These are phyloP conservation scores for Phacellophora camtschatica DNA, from an alignment of 30 jellyfish, hydroid and myxozoan genomes.

Conservation along the genomic window DNA sequence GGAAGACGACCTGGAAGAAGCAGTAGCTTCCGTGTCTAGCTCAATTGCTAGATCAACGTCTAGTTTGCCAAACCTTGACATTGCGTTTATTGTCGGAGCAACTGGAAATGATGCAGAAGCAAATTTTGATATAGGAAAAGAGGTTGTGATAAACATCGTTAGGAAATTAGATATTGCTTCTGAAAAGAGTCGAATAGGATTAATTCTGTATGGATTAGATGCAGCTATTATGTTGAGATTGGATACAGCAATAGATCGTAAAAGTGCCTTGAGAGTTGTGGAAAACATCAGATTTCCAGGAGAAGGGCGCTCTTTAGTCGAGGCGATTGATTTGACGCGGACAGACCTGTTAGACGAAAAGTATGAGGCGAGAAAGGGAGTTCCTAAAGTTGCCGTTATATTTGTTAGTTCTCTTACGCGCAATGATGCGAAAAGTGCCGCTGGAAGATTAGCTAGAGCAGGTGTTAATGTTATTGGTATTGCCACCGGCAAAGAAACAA, in stretches of 20 bases:
- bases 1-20: not conserved
- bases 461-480: constrained; percentile 10
- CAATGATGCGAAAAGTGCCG: constrained; percentile 14
- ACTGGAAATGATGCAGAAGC: not conserved
- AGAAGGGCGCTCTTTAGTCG: constrained; percentile 7
- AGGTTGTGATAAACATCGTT: not conserved
- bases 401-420: constrained; percentile 11
- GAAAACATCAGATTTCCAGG: not conserved
- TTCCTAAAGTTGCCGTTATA: constrained; percentile 12
- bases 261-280: not conserved
- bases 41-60: not conserved
- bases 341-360: not conserved
- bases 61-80: not conserved
- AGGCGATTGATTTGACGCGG: constrained; percentile 29
- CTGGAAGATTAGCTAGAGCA: not conserved
- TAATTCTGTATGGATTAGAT: constrained; percentile 4
- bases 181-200: not conserved
- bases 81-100: not conserved
- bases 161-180: not conserved
- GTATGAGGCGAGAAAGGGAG: constrained; percentile 22
- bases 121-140: not conserved
- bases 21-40: not conserved
- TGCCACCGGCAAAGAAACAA: not conserved
- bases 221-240: not conserved
- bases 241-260: not conserved